Conservation (phyloP, 1,140 invertebrate species). For the Macrotrachela quadricornifera region DNA sequence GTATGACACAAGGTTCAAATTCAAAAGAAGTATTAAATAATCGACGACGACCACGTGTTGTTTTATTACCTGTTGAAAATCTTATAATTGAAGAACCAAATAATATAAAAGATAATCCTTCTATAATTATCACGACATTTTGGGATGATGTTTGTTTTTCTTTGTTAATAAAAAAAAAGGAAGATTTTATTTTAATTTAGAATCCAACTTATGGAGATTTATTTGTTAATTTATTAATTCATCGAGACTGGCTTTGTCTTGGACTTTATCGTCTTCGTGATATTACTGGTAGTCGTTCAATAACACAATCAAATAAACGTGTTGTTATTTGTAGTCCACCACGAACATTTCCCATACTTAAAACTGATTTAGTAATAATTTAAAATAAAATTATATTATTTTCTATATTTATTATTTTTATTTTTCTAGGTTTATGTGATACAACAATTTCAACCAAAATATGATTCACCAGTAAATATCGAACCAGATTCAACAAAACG, state of each 20-base stretch:
- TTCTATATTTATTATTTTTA: too few species aligned
- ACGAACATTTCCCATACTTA: too few species aligned
- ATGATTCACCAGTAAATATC: too few species aligned
- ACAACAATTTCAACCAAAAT: too few species aligned
- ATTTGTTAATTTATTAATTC: constrained; percentile 82
- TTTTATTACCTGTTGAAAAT: constrained; percentile 5
- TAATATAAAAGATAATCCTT: neutral
- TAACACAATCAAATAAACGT: too few species aligned
- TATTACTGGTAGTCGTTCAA: constrained; percentile 7
- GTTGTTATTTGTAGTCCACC: too few species aligned
- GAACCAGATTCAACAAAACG: too few species aligned
- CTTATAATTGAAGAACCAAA: neutral
- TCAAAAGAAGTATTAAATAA: constrained; percentile 3
- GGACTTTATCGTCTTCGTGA: constrained; percentile 64
- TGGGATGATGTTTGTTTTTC: constrained; percentile 3
- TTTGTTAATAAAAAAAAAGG: too few species aligned
- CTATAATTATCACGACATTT: neutral
- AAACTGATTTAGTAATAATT: too few species aligned
- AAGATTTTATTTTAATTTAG: constrained; percentile 18
- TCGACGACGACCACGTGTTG: constrained; percentile 6
- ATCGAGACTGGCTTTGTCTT: constrained; percentile 96
- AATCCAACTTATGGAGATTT: constrained; percentile 44
- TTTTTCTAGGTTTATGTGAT: too few species aligned
- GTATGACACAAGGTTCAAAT: constrained; percentile 6
- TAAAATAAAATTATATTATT: too few species aligned